Evolutionary conservation across 2,113 vertebrate species (phyloP).

Genomic region (Nettapus auritus): DNA sequence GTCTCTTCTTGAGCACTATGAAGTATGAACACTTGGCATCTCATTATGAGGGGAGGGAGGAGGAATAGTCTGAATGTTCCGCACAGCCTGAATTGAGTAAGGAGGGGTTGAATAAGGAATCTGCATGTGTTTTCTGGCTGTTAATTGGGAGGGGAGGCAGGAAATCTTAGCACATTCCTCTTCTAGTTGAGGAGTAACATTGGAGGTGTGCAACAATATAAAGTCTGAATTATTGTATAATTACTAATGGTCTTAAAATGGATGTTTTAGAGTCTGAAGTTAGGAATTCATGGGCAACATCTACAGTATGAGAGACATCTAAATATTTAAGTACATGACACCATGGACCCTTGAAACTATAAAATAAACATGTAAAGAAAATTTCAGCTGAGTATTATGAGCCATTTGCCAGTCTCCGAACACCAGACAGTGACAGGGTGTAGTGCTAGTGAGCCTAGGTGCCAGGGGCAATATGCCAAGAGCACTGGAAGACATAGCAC

Average conservation of each 20-base stretch:
- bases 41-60: rapidly evolving
- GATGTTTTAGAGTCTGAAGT: background rate
- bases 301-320: background rate
- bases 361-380: background rate
- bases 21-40: background rate
- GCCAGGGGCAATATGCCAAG: background rate
- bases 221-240: background rate
- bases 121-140: background rate
- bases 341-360: background rate
- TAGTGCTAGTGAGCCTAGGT: background rate
- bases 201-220: background rate
- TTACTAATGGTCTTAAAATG: background rate
- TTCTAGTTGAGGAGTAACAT: background rate
- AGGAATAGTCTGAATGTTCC: background rate
- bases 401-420: background rate
- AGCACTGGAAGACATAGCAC: background rate
- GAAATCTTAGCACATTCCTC: background rate
- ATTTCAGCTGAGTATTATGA: background rate
- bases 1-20: background rate
- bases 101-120: background rate
- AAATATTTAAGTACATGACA: background rate
- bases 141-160: background rate
- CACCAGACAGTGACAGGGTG: background rate
- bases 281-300: background rate
- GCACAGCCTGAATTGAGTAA: rapidly evolving